Base-by-base conservation (phyloP, 2,888 invertebrate genomes). In the Eristalis tenax region DNA sequence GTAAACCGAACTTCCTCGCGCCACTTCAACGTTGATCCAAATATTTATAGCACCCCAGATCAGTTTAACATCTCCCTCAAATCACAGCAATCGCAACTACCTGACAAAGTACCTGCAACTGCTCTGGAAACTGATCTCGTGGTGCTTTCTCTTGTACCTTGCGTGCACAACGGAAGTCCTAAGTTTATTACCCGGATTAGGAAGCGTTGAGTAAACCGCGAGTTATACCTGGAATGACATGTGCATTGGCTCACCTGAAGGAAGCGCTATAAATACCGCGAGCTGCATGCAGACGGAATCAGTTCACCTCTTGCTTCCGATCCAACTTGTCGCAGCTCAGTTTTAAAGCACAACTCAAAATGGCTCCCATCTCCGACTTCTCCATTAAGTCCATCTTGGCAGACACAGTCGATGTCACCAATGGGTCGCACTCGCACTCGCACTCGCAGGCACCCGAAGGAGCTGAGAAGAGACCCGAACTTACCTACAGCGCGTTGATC, bases 401-500 rank as follows among this genome's bases (percentile, higher is more conserved):
- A 15, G 43, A n/a, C n/a, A 43, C 43, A 2, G 4, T 4, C 43
- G 4, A 43, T n/a, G n/a, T 2, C 43, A 43, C 4, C 43, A n/a
- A 4, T 3, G 32, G 32, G 6, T 3, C 15, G 43, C 43, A 43
- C n/a, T n/a, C n/a, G n/a, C n/a, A n/a, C n/a, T n/a, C n/a, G n/a
- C n/a, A n/a, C n/a, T n/a, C n/a, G n/a, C n/a, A n/a, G 15, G 1
- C 43, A n/a, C 3, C 43, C 5, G n/a, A 43, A 5, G 43, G 3
- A 15, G 43, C 15, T n/a, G 15, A n/a, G 43, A 43, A 43, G 43
- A 99, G n/a, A n/a, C n/a, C n/a, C n/a, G n/a, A n/a, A n/a, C n/a
- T n/a, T n/a, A n/a, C n/a, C n/a, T n/a, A n/a, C 94, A 99, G 99
- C 94, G 98, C 99, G 0, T 94, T 99, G 65, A 99, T 99, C 90